Base-by-base conservation (phyloP, 2,113 vertebrate genomes). In the Macrotis lagotis region DNA sequence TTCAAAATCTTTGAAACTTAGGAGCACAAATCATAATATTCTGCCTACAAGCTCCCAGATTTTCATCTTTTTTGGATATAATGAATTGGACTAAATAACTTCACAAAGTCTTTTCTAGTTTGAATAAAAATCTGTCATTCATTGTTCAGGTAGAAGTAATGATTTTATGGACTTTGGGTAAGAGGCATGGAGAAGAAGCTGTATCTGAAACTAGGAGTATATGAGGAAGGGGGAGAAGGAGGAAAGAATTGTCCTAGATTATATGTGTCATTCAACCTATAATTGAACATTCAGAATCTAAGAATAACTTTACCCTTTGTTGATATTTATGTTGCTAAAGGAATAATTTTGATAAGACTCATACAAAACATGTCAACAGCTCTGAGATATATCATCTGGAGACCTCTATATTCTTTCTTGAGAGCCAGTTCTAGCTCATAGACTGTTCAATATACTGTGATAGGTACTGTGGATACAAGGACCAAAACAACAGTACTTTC, bases 21-120 rank as follows among this genome's bases (percentile, higher is more conserved):
- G 28, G 91, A 94, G 22, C 51, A 88, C 52, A 44, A 97, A 94
- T 50, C 47, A 50, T 83, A 11, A 91, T 95, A 53, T 52, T 22
- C 93, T 92, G 47, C 48, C 47, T 95, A 50, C 25, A 3, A 94
- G 74, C 48, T 24, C 37, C 47, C 50, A 90, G n/a, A 28, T 90
- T 22, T 44, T 95, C 92, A 90, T 16, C 66, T 49, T 95, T 55
- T 92, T 16, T 12, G 28, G 53, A 10, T 26, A 3, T 94, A 88
- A 51, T 51, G 89, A 74, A 93, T 91, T 91, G 90, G 59, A 91
- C 48, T 93, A 92, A 94, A 51, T 94, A 59, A 89, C 90, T n/a
- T 49, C 24, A 26, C 50, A n/a, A 44, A n/a, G 91, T 93, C 37
- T 47, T 44, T 92, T 88, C 25, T 7, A 92, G 28, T 3, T 51